Base-by-base conservation (phyloP, 2,797 vertebrate genomes). In the Acipenser ruthenus region DNA sequence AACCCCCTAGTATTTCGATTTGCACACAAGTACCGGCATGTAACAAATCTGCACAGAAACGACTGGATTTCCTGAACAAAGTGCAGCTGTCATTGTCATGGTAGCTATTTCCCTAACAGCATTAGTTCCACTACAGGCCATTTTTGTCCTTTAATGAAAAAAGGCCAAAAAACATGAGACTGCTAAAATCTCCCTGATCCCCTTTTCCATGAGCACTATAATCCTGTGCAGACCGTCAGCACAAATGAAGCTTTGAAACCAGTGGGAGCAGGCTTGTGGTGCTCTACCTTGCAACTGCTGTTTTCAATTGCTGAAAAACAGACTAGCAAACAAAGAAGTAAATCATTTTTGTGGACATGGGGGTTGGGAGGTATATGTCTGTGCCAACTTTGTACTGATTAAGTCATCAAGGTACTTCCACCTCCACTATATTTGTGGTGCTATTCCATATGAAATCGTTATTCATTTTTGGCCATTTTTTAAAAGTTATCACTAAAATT, bases 141-240 rank as follows among this genome's bases (percentile, higher is more conserved):
- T 78, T 73, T 85, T 86, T 87, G 84, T 84, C 77, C 77, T 70
- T 53, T 75, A 79, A 71, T 65, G 71, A 82, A 85, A 84, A 85
- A 79, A 82, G 79, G 69, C 70, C 79, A 76, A 73, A 73, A 82
- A 84, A 77, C 70, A 71, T 81, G 76, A 78, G 80, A 81, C 77
- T 75, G 82, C 82, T 81, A 85, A 86, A 88, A 80, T 87, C 85
- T 80, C 83, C 74, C 76, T 88, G 85, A 88, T 89, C 87, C 87
- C 84, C 70, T 70, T 82, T 79, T 86, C 86, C 84, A 86, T 84
- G 75, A 68, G 77, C 67, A 65, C 67, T 78, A 76, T 90, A 87
- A 88, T 88, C 88, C 84, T 66, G 80, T 74, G 74, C 69, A 72
- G 77, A 77, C 80, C 55, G 84, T 90, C 88, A 88, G 87, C 84